Evolutionary conservation across 2,888 invertebrate genomes (phyloP), one percentile per base, ranked within the genome.

Genomic region (Marasmarcha lunaedactyla): DNA sequence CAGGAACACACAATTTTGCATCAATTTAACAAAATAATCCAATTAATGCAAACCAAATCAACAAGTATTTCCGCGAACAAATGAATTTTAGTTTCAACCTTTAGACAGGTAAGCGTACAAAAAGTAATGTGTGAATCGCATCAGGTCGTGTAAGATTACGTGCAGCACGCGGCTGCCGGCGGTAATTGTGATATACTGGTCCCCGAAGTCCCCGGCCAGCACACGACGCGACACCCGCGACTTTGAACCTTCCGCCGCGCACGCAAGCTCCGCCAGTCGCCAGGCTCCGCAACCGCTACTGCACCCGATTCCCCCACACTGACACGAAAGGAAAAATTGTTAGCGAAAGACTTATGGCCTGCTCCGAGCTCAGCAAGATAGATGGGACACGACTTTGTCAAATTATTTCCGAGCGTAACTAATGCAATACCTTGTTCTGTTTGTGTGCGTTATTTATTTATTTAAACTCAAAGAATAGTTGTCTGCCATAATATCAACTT

Each of bases 181-280:
- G 47, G 59, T 84, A 81, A 83, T 78, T 70, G 77, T 74, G 77
- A 83, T 69, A 67, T 78, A 83, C 60, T 48, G 71, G 46, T 52
- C 77, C 67, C 66, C 46, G 36, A 76, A 66, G 72, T 53, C 37
- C 43, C 30, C 37, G 46, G 38, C 40, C 40, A n/a, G 6, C 6
- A 30, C 30, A 30, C 4, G 10, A 9, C 30, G 10, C 4, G 3
- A 30, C 30, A 30, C n/a, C 2, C 30, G 20, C 7, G 4, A 30
- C n/a, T 30, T 11, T 30, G n/a, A 11, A 30, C 30, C 30, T 30
- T 30, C 4, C 30, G 10, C 20, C 20, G 7, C 20, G 7, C 20
- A 20, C 20, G 20, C 20, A 20, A 20, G 20, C 20, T 20, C 20
- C 20, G 7, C 20, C 4, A 20, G 20, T 5, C 20, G 20, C 7